phyloP scores from a whole-genome alignment of 2,888 invertebrate species.

The Protophormia terraenovae region DNA sequence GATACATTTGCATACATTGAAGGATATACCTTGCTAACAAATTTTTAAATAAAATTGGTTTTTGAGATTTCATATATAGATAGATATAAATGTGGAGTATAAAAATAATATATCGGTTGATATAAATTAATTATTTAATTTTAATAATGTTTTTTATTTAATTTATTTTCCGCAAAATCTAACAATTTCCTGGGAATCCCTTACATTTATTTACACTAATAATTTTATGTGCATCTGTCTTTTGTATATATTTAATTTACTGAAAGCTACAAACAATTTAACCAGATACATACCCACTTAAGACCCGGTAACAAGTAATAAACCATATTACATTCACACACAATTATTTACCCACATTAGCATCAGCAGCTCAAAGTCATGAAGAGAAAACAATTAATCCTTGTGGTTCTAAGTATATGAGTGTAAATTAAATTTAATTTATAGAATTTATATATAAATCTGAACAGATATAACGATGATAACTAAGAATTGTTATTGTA shows the following conservation, averaged over 20 bases:
- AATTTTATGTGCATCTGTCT: background rate
- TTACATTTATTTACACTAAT: background rate
- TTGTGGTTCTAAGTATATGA: background rate
- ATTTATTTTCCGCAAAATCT: background rate
- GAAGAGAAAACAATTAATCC: background rate
- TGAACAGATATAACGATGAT: background rate
- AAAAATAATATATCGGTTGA: no score
- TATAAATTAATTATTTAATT: no score
- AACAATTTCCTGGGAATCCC: background rate
- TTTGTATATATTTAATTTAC: background rate
- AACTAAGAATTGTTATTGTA: background rate
- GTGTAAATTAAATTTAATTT: background rate
- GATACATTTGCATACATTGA: background rate
- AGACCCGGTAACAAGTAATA: background rate
- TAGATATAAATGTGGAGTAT: no score
- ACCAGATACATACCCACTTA: background rate
- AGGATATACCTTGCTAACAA: background rate
- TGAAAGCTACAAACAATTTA: background rate
- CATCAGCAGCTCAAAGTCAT: background rate
- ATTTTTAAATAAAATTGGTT: no score
- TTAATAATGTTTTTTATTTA: no score
- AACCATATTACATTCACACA: background rate
- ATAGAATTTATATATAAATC: no score
- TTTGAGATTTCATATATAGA: no score
- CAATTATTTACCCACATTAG: background rate